Conservation (phyloP, 2,888 invertebrate genomes). For the Trichopoda pennipes region DNA sequence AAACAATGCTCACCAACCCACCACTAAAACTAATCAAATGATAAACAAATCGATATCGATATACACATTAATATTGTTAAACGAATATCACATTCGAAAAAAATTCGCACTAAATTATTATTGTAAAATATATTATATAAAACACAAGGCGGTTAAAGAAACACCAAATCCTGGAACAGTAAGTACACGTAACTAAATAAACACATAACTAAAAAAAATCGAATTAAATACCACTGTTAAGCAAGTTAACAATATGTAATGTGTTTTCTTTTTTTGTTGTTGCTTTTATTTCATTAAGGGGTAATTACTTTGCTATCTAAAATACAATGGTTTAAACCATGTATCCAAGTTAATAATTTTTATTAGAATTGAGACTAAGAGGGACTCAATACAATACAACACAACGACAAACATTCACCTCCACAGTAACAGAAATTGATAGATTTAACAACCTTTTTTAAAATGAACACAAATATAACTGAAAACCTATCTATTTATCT, state of each 20-base stretch:
- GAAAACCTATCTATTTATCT: too few relatives aligned
- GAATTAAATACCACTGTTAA: conserved; percentile 43
- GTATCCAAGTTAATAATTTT: too few relatives aligned
- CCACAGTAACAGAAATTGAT: too few relatives aligned
- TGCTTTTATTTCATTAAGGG: conserved; percentile 19
- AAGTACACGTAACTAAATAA: conserved; percentile 79
- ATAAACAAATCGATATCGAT: conserved; percentile 56
- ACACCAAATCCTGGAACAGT: conserved; percentile 86
- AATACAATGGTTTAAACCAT: too few relatives aligned
- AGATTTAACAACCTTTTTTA: too few relatives aligned
- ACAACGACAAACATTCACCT: too few relatives aligned
- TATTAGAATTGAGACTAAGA: too few relatives aligned
- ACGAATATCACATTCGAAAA: conserved; percentile 42
- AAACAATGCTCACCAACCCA: conserved; percentile 54
- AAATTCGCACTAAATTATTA: conserved; percentile 70
- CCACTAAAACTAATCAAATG: conserved; percentile 41
- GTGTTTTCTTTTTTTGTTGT: conserved; percentile 15
- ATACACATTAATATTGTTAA: conserved; percentile 67
- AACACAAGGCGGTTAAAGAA: conserved; percentile 86
- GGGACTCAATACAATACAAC: too few relatives aligned
- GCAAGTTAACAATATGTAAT: conserved; percentile 59
- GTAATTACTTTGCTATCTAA: conserved; percentile 33
- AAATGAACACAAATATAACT: too few relatives aligned
- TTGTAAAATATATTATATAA: conserved; percentile 62
- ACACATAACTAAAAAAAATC: conserved; percentile 24